Conservation (phyloP, 1,140 invertebrate genomes). For the Eubasilissa regina region DNA sequence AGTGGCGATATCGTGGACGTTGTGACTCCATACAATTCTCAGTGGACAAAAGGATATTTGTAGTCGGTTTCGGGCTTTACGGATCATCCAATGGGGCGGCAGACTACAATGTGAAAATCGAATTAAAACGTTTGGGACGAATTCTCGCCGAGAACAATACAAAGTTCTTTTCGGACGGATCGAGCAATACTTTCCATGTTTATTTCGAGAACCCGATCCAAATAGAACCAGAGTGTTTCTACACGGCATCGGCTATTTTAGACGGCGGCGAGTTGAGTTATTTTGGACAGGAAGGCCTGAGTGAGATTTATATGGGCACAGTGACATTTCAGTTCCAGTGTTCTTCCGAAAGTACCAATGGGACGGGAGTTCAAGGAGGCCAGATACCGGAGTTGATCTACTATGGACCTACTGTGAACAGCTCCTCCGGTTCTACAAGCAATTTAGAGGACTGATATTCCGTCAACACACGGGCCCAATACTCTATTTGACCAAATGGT, state of each 20-base stretch:
- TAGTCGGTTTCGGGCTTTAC: conserved; percentile 93
- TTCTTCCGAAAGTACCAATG: conserved; percentile 94
- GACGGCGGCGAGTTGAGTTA: conserved; percentile 94
- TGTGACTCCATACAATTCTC: conserved; percentile 95
- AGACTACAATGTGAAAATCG: conserved; percentile 92
- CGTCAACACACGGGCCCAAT: conserved; percentile 12
- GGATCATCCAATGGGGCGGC: conserved; percentile 93
- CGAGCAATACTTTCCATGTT: conserved; percentile 94
- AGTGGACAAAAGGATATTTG: conserved; percentile 92
- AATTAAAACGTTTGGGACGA: conserved; percentile 88
- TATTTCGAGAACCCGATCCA: conserved; percentile 95
- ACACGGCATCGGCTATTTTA: conserved; percentile 91
- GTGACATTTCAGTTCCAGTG: conserved; percentile 96
- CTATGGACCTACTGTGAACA: conserved; percentile 82
- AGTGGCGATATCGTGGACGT: conserved; percentile 93
- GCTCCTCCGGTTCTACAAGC: conserved; percentile 55
- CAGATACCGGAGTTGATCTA: conserved; percentile 96
- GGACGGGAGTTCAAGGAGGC: conserved; percentile 94
- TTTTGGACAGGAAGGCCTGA: conserved; percentile 95
- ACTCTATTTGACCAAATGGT: conserved; percentile 21
- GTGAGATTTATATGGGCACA: conserved; percentile 89
- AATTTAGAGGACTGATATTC: conserved; percentile 57
- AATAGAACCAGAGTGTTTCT: conserved; percentile 92
- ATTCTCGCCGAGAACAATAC: conserved; percentile 91
- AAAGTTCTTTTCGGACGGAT: conserved; percentile 94